A percentile compares a stretch with the other conserved stretches of the same genome.
These are phyloP conservation scores for Caenorhabditis sp. DNA, from an alignment of 2,888 invertebrate genomes.

Conservation along the genomic window DNA sequence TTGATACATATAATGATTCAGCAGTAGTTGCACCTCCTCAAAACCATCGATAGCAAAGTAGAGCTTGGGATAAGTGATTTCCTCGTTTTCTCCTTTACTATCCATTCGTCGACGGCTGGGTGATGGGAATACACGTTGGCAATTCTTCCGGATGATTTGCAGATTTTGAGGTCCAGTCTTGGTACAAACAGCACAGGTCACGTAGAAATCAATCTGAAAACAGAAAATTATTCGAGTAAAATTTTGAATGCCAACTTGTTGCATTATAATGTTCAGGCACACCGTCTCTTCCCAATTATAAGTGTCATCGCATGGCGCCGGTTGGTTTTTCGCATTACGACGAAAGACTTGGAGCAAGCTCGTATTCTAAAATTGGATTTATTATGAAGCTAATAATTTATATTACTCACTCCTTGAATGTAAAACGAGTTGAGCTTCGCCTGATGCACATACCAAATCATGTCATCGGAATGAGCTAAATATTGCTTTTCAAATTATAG, in stretches of 20 bases:
- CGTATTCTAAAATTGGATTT: constrained; percentile 44
- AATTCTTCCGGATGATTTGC: constrained; percentile 94
- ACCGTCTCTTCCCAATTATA: constrained; percentile 99
- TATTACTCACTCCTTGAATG: constrained; percentile 54
- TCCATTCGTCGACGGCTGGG: constrained; percentile 94
- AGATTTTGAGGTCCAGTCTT: constrained; percentile 97
- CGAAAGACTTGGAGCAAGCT: constrained; percentile 93
- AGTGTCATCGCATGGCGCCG: constrained; percentile 93
- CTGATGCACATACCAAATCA: constrained; percentile 83
- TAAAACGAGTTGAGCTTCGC: constrained; percentile 65
- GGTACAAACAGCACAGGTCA: constrained; percentile 97
- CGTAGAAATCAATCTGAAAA: constrained; percentile 92
- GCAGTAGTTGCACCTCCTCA: no score
- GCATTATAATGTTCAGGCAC: constrained; percentile 96
- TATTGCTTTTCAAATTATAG: background rate
- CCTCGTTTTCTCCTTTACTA: constrained; percentile 98
- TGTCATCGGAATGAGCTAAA: constrained; percentile 81
- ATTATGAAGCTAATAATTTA: background rate
- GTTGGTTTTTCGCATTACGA: constrained; percentile 96
- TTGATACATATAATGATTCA: no score
- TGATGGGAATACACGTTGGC: constrained; percentile 91
- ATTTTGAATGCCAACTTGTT: constrained; percentile 87
- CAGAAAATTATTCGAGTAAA: background rate
- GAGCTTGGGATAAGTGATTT: constrained; percentile 98
- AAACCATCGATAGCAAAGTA: constrained; percentile 99